Conservation (phyloP, 2,888 invertebrate species). For the Eubasilissa splendida region DNA sequence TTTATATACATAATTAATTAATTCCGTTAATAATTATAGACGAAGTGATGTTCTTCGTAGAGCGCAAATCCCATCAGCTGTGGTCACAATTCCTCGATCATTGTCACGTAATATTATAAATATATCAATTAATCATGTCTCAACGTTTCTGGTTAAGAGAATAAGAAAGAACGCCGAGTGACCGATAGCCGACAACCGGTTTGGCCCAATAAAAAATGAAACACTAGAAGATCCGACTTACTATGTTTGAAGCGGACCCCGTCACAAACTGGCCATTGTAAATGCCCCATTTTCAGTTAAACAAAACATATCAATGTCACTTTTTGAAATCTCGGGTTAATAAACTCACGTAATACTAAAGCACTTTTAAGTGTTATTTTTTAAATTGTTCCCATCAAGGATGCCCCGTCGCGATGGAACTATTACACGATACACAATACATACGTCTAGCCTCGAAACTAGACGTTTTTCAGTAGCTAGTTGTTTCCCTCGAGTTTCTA, state of each 20-base stretch:
- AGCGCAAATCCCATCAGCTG: slow-evolving; percentile 7
- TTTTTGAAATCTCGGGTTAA: slow-evolving; percentile 17
- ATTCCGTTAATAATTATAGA: too few species aligned
- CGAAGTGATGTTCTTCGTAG: background rate
- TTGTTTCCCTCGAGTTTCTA: too few species aligned
- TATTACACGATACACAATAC: background rate
- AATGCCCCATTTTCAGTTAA: slow-evolving; percentile 52
- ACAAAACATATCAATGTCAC: slow-evolving; percentile 52
- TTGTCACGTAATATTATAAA: slow-evolving; percentile 51
- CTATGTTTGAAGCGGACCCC: slow-evolving; percentile 47
- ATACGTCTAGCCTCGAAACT: too few species aligned
- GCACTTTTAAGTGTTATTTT: background rate
- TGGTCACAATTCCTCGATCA: slow-evolving; percentile 50
- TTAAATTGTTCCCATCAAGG: background rate
- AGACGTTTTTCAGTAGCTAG: too few species aligned
- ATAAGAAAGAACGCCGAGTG: slow-evolving; percentile 34
- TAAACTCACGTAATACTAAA: background rate
- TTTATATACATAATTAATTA: too few species aligned
- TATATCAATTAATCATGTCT: slow-evolving; percentile 53
- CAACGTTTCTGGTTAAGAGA: slow-evolving; percentile 43
- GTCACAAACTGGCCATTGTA: slow-evolving; percentile 49
- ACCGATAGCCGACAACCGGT: slow-evolving; percentile 50
- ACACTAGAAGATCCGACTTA: slow-evolving; percentile 45
- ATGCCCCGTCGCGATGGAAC: background rate
- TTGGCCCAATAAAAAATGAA: slow-evolving; percentile 39